A percentile compares a stretch with the other conserved stretches of the same genome.
Evolutionary conservation across 2,888 invertebrate species (phyloP).

Genomic region (Pristionchus mayeri): DNA sequence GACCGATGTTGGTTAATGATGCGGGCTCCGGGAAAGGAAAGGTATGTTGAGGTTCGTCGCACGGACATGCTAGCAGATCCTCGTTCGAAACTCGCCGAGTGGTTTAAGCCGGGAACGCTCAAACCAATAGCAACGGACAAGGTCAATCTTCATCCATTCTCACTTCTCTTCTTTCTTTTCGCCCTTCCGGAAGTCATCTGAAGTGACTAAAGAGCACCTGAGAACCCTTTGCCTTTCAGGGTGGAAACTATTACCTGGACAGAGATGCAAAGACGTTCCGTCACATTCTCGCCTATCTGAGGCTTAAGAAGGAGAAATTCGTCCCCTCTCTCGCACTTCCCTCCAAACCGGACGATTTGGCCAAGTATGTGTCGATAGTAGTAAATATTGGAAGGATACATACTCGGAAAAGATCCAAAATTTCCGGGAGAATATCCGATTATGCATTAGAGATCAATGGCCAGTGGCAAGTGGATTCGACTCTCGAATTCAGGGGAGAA

Average conservation of each 20-base stretch:
- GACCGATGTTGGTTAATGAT: too few relatives aligned
- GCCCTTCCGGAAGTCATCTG: conserved; percentile 6
- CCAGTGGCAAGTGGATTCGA: too few relatives aligned
- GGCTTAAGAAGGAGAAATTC: conserved; percentile 84
- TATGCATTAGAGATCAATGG: too few relatives aligned
- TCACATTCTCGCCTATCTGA: conserved; percentile 95
- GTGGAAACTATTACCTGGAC: conserved; percentile 92
- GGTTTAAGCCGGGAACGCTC: conserved; percentile 71
- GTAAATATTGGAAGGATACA: too few relatives aligned
- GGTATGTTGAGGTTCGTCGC: conserved; percentile 69
- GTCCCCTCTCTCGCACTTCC: conserved; percentile 74
- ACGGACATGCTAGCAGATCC: conserved; percentile 74
- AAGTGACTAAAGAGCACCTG: conserved; percentile 26
- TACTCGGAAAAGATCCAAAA: too few relatives aligned
- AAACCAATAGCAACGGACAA: conserved; percentile 72
- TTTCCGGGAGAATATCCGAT: not conserved
- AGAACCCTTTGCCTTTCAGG: conserved; percentile 52
- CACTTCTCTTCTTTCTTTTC: not conserved
- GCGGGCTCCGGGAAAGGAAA: too few relatives aligned
- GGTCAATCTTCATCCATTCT: conserved; percentile 49
- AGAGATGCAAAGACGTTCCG: conserved; percentile 97
- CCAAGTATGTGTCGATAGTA: conserved; percentile 72
- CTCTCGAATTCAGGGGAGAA: not conserved
- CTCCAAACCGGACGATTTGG: conserved; percentile 75
- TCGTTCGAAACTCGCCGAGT: conserved; percentile 72